phyloP scores from a whole-genome alignment of 2,888 invertebrate genomes.

The Copidosoma aretas region DNA sequence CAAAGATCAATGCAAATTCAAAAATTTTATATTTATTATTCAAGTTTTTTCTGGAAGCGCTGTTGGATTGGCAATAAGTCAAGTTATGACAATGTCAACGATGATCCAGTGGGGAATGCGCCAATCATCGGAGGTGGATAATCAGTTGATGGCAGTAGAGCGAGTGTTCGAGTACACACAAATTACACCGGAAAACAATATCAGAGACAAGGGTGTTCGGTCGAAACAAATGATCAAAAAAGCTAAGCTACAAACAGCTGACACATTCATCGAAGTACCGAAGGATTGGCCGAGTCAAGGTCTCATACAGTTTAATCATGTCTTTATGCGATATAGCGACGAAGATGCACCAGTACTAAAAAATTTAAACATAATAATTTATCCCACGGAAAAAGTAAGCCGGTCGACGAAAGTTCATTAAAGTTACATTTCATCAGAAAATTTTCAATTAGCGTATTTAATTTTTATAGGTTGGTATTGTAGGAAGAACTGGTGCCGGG shows the following conservation, averaged over 20 bases:
- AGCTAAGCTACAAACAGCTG: neutral
- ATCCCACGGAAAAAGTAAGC: conserved; percentile 58
- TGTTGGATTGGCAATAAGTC: conserved; percentile 62
- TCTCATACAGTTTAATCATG: conserved; percentile 53
- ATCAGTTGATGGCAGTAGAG: conserved; percentile 83
- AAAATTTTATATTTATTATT: neutral
- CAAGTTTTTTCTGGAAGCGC: conserved; percentile 54
- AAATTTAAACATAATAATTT: conserved; percentile 56
- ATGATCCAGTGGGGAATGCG: conserved; percentile 81
- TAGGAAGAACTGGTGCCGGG: conserved; percentile 77
- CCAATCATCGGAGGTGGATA: conserved; percentile 82
- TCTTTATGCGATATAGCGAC: conserved; percentile 63
- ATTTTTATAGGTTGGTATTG: conserved; percentile 67
- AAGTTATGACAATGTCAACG: conserved; percentile 60
- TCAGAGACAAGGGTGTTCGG: conserved; percentile 45
- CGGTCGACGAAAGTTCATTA: no score
- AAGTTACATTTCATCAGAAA: no score
- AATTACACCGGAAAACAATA: conserved; percentile 67
- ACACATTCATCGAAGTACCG: conserved; percentile 40
- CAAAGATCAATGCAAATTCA: neutral
- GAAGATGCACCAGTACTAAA: conserved; percentile 64
- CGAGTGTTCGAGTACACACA: conserved; percentile 81
- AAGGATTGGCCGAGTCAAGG: conserved; percentile 53
- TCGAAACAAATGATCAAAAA: conserved; percentile 32
- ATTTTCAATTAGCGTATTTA: neutral